Base-by-base conservation (phyloP, 2,888 invertebrate species). In the Onchidella celtica region DNA sequence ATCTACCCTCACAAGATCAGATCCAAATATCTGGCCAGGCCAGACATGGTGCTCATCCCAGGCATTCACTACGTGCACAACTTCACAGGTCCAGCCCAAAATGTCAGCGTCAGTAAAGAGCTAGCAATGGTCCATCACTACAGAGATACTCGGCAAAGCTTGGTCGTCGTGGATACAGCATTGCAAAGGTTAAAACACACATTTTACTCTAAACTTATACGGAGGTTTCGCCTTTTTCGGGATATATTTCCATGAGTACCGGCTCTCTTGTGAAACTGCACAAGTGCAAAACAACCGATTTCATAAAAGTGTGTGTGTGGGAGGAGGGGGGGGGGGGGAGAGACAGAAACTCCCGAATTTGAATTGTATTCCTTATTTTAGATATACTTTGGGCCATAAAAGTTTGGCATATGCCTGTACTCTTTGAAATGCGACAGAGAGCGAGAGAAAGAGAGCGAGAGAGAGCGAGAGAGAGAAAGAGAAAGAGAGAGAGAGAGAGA, bases 101-200 rank as follows among this genome's bases (percentile, higher is more conserved):
- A 38, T 65, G 14, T 27, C 17, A 1, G 21, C 1, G 55, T 76
- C 65, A 29, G n/a, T 21, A 17, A 47, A 2, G 14, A 17, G 3
- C 3, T 76, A 21, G 65, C 75, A 3, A 61, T 76, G 1, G 9
- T 76, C 6, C 65, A 76, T 40, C 75, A 77, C 57, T 68, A 77
- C 38, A 36, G 36, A 36, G 34, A 2, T 11, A 24, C n/a, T 1
- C 3, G 9, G 32, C 6, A 57, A 21, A 57, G 17, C 0, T 32
- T 32, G 4, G 9, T 57, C 24, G 34, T 57, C 29, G 21, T 36
- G 24, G 72, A 72, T 17, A 72, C 72, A 4, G 34, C n/a, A 2
- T n/a, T 34, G 6, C 55, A 57, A 6, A 72, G 34, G n/a, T 57
- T 57, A n/a, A 55, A 72, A 21, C 0, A 55, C 3, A 29, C 9